Evolutionary conservation across 2,888 invertebrate species (phyloP), one percentile per base, ranked within the genome.

Genomic region (Carabus problematicus): DNA sequence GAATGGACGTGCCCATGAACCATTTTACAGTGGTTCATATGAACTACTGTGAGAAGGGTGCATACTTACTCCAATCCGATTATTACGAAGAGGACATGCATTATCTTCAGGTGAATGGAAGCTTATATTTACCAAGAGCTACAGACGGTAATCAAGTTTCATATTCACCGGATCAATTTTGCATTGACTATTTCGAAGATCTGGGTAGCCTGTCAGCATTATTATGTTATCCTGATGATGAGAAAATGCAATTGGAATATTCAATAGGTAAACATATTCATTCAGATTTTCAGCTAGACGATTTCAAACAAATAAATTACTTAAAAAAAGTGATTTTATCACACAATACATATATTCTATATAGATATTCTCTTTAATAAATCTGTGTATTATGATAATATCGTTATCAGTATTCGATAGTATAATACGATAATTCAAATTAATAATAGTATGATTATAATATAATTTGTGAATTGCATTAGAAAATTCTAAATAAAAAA

Each of bases 91-190:
- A 58, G 29, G 66, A 66, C 19, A 7, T 47, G 41, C 16, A 66
- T 40, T 66, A 58, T 59, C 47, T 66, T 11, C 66, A 66, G 41
- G 45, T 16, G 14, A 47, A 66, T 58, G 66, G 66, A 14, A 47
- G 39, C 11, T 58, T 66, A 47, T 66, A 40, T 59, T 45, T 56
- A 45, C 66, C 66, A 0, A 47, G n/a, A 11, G 52, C 14, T 1
- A 14, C 9, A 3, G 52, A 8, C 9, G 16, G 12, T 19, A 9
- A 14, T 18, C 52, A 14, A 8, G 29, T 3, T 8, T 56, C 18
- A 11, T 39, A 56, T 14, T 9, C 43, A 11, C 47, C 61, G 11
- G n/a, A 47, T 19, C 16, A 29, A 8, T 61, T 47, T 18, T 61
- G 59, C 42, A 16, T 59, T 1, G 59, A 59, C 14, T 19, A 29